Evolutionary conservation across 2,797 vertebrate species (phyloP).

Genomic region (Hydrophis major): DNA sequence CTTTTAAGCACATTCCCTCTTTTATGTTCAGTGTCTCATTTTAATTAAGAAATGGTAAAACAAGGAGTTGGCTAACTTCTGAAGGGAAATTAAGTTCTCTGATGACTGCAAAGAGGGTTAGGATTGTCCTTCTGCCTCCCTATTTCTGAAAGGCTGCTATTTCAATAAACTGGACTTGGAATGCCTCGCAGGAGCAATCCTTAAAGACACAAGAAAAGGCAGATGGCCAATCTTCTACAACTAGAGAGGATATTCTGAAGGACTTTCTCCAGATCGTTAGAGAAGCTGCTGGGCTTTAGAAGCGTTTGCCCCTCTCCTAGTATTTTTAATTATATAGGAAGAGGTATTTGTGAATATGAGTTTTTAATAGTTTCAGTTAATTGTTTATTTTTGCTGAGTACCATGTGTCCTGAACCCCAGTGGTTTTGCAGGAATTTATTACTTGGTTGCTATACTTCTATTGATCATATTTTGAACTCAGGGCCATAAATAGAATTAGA

Average conservation of each 20-base stretch:
- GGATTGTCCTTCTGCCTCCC: not conserved
- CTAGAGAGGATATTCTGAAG: not conserved
- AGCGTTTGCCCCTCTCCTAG: not conserved
- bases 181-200: not conserved
- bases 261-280: not conserved
- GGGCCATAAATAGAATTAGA: not conserved
- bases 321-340: not conserved
- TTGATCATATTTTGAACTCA: not conserved
- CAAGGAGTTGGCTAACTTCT: not conserved
- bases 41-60: not conserved
- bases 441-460: not conserved
- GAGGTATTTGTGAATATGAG: not conserved
- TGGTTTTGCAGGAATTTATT: too few relatives aligned
- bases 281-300: not conserved
- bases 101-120: not conserved
- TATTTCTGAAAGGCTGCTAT: not conserved
- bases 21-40: not conserved
- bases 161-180: not conserved
- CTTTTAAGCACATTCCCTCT: not conserved
- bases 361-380: not conserved
- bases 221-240: not conserved
- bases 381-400: not conserved
- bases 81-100: slow-evolving; percentile 10
- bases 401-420: not conserved
- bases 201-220: not conserved